These are phyloP conservation scores for Pantelozetes paolii DNA, from an alignment of 2,888 invertebrate genomes.

Conservation along the genomic window DNA sequence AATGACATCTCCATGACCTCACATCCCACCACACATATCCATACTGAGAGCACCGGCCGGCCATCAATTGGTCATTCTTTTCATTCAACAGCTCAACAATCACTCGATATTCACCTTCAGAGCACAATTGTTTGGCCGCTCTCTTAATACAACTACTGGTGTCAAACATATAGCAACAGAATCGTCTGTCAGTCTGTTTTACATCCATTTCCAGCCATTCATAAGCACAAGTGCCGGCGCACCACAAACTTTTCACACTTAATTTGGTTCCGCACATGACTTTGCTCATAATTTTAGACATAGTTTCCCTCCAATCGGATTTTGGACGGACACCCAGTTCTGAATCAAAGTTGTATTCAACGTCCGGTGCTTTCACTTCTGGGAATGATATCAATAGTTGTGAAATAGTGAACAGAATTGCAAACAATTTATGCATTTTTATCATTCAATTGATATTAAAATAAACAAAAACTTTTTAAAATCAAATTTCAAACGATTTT, in stretches of 20 bases:
- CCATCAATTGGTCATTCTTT: not conserved
- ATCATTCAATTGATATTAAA: too few species aligned
- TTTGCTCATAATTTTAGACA: not conserved
- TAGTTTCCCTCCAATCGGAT: not conserved
- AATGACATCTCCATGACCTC: not conserved
- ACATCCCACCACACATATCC: not conserved
- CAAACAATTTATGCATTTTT: too few species aligned
- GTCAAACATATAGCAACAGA: slow-evolving; percentile 11
- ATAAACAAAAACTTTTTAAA: too few species aligned
- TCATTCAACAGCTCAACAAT: not conserved
- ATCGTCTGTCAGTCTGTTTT: not conserved
- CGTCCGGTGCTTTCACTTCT: too few species aligned
- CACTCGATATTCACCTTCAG: not conserved
- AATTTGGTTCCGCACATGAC: not conserved
- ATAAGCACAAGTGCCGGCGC: slow-evolving; percentile 5
- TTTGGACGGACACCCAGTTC: not conserved
- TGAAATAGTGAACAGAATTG: too few species aligned
- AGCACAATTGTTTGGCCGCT: not conserved
- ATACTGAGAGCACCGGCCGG: not conserved
- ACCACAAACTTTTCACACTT: not conserved
- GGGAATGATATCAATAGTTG: too few species aligned
- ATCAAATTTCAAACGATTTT: too few species aligned
- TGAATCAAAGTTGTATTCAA: not conserved
- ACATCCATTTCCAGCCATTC: slow-evolving; percentile 5
- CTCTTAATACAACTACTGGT: not conserved